These are phyloP conservation scores for Rutpela maculata DNA, from an alignment of 2,888 invertebrate species.

Conservation along the genomic window DNA sequence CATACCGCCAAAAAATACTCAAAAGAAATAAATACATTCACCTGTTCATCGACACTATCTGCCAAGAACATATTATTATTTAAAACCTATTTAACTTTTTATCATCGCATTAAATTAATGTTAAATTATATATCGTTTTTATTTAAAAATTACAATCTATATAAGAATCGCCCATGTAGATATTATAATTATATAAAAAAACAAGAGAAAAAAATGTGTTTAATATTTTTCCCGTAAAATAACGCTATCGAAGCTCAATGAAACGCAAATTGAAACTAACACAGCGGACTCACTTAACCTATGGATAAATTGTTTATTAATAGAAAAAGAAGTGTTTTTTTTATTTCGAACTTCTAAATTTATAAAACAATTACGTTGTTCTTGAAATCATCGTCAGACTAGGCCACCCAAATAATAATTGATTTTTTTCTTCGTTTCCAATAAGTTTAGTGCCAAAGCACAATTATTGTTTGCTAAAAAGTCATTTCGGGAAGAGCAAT, in stretches of 20 bases:
- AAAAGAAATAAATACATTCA: slow-evolving; percentile 3
- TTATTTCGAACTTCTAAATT: not conserved
- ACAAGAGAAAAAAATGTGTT: not conserved
- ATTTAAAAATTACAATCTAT: slow-evolving; percentile 1
- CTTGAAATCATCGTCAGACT: not conserved
- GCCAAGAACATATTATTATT: not conserved
- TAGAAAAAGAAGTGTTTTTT: not conserved
- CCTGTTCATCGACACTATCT: slow-evolving; percentile 3
- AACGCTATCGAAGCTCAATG: not conserved
- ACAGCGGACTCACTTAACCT: not conserved
- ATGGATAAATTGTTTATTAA: not conserved
- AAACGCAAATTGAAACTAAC: not conserved
- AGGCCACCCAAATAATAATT: slow-evolving; percentile 3
- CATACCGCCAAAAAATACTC: not conserved
- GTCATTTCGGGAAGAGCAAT: too few species aligned
- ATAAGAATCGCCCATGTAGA: slow-evolving; percentile 4
- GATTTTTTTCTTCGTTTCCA: not conserved
- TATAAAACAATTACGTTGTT: not conserved
- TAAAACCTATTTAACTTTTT: slow-evolving; percentile 7
- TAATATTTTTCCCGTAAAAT: not conserved
- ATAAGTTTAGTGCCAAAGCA: too few species aligned
- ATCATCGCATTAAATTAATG: not conserved
- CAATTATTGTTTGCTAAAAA: too few species aligned
- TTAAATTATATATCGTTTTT: slow-evolving; percentile 4
- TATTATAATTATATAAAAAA: not conserved